phyloP scores from a whole-genome alignment of 2,113 vertebrate genomes.

The Glareola pratincola region DNA sequence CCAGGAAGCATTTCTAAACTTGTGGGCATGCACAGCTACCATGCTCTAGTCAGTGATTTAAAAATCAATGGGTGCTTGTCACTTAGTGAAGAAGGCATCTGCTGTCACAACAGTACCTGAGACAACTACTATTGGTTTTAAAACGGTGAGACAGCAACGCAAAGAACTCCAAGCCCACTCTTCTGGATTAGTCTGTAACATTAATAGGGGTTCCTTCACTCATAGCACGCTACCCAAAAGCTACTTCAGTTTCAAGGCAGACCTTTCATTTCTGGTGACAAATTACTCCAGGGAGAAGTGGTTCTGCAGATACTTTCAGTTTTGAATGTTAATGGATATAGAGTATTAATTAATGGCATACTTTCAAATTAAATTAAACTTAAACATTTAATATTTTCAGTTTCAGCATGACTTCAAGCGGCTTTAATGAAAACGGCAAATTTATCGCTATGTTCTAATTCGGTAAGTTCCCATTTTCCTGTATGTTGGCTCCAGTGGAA shows the following conservation, averaged over 20 bases:
- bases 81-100: background rate
- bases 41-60: accelerated
- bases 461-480: background rate
- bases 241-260: background rate
- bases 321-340: background rate
- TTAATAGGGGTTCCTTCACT: background rate
- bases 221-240: background rate
- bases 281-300: background rate
- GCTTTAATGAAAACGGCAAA: background rate
- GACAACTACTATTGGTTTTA: background rate
- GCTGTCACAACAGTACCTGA: background rate
- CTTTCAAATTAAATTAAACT: constrained; percentile 11
- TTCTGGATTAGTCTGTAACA: background rate
- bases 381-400: background rate
- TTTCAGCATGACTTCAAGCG: background rate
- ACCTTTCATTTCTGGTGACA: background rate
- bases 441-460: background rate
- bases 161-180: background rate
- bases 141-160: background rate
- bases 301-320: background rate
- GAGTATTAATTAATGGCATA: constrained; percentile 30
- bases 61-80: background rate
- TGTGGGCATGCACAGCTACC: background rate
- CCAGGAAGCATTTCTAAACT: background rate
- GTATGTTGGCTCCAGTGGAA: background rate